phyloP scores from a whole-genome alignment of 2,113 vertebrate species.

The Marmota flaviventris region DNA sequence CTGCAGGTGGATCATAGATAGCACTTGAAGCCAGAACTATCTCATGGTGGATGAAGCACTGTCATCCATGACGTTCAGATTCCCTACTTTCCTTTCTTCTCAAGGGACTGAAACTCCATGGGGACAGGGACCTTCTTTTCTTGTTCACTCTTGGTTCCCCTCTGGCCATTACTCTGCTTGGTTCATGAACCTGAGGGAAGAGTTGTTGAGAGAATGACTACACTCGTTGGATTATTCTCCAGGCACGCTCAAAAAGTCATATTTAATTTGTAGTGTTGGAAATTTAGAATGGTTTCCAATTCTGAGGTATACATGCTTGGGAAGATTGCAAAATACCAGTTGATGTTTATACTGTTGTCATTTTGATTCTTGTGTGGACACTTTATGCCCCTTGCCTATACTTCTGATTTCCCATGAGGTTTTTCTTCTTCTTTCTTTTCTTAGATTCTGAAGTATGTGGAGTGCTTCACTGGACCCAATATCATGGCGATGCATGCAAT shows the following conservation, averaged over 20 bases:
- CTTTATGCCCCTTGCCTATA: not conserved
- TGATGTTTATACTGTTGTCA: not conserved
- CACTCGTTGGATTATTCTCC: too few species aligned
- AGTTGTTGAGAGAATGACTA: not conserved
- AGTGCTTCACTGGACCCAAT: conserved; percentile 96
- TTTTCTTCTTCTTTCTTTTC: not conserved
- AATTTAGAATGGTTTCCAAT: not conserved
- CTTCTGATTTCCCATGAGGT: not conserved
- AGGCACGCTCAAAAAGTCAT: not conserved
- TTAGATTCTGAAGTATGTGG: conserved; percentile 95
- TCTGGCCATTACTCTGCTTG: not conserved
- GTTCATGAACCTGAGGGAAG: not conserved
- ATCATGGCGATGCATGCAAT: conserved; percentile 98
- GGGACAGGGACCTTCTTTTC: not conserved
- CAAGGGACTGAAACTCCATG: not conserved
- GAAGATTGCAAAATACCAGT: not conserved
- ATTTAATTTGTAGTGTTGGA: not conserved
- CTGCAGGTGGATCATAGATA: not conserved
- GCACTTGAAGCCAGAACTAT: not conserved
- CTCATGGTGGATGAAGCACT: not conserved
- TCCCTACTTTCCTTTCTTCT: not conserved
- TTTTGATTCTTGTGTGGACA: not conserved
- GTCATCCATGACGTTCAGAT: not conserved
- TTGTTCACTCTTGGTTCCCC: too few species aligned
- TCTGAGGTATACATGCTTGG: not conserved